Conservation (phyloP, 2,113 vertebrate species). For the Forbesichthys agassizii region DNA sequence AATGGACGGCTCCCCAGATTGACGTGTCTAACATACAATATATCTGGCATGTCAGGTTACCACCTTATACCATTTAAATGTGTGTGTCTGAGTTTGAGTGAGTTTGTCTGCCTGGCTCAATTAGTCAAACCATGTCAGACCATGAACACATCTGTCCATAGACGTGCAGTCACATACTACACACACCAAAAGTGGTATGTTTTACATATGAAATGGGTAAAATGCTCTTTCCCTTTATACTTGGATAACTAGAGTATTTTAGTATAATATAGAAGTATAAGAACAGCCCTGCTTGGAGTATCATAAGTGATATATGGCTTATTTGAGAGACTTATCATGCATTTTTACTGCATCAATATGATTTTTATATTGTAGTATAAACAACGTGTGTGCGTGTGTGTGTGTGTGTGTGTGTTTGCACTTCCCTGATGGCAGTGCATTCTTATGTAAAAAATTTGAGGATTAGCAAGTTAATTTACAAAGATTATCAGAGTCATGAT, state of each 20-base stretch:
- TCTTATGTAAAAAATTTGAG: conserved; percentile 46
- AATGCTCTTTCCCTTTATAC: too few species aligned
- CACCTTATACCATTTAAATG: conserved; percentile 21
- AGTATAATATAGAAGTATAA: too few species aligned
- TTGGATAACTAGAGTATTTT: too few species aligned
- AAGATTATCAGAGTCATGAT: conserved; percentile 53
- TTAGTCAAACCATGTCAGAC: not conserved
- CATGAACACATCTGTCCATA: not conserved
- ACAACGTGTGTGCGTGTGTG: conserved; percentile 25
- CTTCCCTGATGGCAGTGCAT: conserved; percentile 22
- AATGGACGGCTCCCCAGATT: too few species aligned
- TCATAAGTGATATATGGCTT: not conserved
- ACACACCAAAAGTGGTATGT: too few species aligned
- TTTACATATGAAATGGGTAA: too few species aligned
- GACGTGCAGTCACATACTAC: too few species aligned
- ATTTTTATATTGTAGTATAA: not conserved
- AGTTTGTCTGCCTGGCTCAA: not conserved
- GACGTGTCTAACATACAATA: too few species aligned
- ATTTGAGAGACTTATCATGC: not conserved
- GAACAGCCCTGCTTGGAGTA: too few species aligned
- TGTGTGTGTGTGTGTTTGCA: conserved; percentile 12
- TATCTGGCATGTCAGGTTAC: too few species aligned
- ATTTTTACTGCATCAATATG: not conserved
- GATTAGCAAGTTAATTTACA: conserved; percentile 53
- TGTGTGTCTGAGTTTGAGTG: not conserved